A percentile compares a stretch with the other conserved stretches of the same genome.
phyloP scores from a whole-genome alignment of 2,113 vertebrate species.

The Aleadryas rufinucha region DNA sequence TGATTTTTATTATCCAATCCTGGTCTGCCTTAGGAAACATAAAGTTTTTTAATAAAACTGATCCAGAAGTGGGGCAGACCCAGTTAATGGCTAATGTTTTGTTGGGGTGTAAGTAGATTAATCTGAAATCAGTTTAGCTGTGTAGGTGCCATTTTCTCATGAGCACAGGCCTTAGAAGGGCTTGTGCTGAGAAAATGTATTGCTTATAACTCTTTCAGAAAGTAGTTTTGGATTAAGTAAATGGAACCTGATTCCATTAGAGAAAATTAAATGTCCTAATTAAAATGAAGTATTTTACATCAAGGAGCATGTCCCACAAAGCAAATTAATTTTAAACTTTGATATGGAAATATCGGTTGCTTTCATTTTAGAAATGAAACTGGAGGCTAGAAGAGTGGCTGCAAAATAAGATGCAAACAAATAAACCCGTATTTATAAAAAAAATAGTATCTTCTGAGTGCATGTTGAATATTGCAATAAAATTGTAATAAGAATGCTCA shows the following conservation, averaged over 20 bases:
- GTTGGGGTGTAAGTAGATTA: neutral
- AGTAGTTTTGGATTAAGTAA: slow-evolving; percentile 26
- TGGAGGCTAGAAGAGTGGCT: slow-evolving; percentile 20
- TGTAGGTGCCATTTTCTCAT: neutral
- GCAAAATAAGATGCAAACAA: slow-evolving; percentile 46
- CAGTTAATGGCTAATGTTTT: neutral
- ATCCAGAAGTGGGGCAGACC: neutral
- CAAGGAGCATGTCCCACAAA: slow-evolving; percentile 41
- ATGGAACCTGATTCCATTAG: slow-evolving; percentile 38
- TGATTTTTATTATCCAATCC: neutral
- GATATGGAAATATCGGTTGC: slow-evolving; percentile 60
- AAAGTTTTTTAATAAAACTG: neutral
- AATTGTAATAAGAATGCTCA: slow-evolving; percentile 33
- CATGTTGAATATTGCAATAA: slow-evolving; percentile 41
- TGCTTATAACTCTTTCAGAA: slow-evolving; percentile 13
- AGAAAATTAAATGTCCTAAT: slow-evolving; percentile 51
- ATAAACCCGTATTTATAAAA: slow-evolving; percentile 6
- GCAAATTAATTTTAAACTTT: slow-evolving; percentile 62
- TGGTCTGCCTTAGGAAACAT: neutral
- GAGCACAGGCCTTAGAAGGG: neutral
- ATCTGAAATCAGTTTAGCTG: slow-evolving; percentile 15
- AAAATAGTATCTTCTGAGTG: neutral
- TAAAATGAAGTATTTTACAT: slow-evolving; percentile 57
- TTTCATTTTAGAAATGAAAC: slow-evolving; percentile 52
- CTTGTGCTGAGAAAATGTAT: neutral